Evolutionary conservation across 1,140 invertebrate genomes (phyloP).

Genomic region (Euschistus heros): DNA sequence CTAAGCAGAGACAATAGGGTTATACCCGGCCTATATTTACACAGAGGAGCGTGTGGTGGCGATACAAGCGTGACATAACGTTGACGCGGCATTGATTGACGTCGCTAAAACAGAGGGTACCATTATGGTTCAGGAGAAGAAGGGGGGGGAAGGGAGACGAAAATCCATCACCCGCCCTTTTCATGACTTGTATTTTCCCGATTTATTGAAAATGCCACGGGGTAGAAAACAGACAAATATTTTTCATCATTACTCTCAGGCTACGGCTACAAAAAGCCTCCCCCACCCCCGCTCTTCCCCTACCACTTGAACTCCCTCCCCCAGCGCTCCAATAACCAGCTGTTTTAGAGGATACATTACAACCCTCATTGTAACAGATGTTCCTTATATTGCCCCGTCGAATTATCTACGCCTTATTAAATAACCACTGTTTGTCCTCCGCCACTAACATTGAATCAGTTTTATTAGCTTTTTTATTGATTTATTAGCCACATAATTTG

Average conservation of each 20-base stretch:
- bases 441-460: too few relatives aligned
- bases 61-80: too few relatives aligned
- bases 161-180: conserved; percentile 1
- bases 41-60: background rate
- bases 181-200: conserved; percentile 2
- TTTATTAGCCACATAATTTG: too few relatives aligned
- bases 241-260: background rate
- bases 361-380: conserved; percentile 3
- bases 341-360: conserved; percentile 6
- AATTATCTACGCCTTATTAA: too few relatives aligned
- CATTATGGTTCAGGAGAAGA: too few relatives aligned
- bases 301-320: background rate
- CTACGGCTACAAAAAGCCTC: background rate
- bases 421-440: too few relatives aligned
- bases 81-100: background rate
- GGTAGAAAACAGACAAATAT: conserved; percentile 8
- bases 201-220: conserved; percentile 2
- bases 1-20: too few relatives aligned
- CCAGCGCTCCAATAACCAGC: conserved; percentile 1
- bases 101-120: background rate
- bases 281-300: background rate
- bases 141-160: background rate
- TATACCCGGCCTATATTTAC: background rate
- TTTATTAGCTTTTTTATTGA: too few relatives aligned
- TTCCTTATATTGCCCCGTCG: background rate